Percentiles rank a stretch among this genome's conserved stretches.
phyloP scores from a whole-genome alignment of 2,113 vertebrate species.

The Chionis minor region DNA sequence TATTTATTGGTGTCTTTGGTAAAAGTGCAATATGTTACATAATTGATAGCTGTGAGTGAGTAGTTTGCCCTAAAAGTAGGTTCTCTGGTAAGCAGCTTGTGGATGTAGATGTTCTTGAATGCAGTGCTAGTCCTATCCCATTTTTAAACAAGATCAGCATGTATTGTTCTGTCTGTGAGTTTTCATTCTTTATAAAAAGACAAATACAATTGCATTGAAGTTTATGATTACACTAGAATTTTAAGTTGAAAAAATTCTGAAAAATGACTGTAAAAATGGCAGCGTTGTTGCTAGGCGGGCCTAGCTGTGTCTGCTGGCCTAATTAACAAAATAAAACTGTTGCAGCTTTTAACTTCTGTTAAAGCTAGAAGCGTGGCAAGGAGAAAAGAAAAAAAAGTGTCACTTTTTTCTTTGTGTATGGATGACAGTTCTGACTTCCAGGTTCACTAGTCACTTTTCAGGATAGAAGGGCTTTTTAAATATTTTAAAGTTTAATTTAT shows the following conservation, averaged over 20 bases:
- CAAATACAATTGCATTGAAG: background rate
- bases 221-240: background rate
- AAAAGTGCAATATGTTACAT: background rate
- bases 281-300: background rate
- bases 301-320: background rate
- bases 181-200: background rate
- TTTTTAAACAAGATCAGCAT: background rate
- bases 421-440: background rate
- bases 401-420: background rate
- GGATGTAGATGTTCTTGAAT: background rate
- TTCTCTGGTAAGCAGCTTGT: background rate
- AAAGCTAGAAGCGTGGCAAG: background rate
- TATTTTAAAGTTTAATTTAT: background rate
- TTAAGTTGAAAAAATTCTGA: background rate
- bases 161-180: background rate
- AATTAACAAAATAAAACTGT: background rate
- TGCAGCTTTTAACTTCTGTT: background rate
- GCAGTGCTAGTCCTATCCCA: background rate
- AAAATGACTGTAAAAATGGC: background rate
- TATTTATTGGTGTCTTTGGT: background rate
- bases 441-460: background rate
- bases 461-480: background rate
- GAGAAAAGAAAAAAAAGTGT: background rate
- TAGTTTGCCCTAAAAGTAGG: background rate
- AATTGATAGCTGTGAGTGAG: accelerated